Base-by-base conservation (phyloP, 2,797 vertebrate species). In the Hirundo rustica region DNA sequence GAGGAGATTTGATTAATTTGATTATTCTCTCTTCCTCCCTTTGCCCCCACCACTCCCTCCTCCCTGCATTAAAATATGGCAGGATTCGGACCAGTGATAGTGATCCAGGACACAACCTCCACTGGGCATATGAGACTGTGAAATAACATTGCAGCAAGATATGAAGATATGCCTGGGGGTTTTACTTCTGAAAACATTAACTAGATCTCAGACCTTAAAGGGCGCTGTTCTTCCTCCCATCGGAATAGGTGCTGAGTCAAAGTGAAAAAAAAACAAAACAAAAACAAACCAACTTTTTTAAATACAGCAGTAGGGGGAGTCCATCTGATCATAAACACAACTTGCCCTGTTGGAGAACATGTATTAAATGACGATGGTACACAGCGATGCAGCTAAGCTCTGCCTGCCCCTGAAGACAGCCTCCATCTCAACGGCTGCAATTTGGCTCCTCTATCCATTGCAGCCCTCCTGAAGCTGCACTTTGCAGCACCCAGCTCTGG, bases 1-100 rank as follows among this genome's bases (percentile, higher is more conserved):
- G 7, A 26, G 2, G 11, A 19, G 15, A 60, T 71, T 17, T 55
- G 7, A 10, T 15, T 5, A 38, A 38, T 38, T 38, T 38, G 36
- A 38, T 38, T 38, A 38, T 38, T 38, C 36, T 38, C 36, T 38
- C 10, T 0, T 22, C 32, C 10, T 29, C 9, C 4, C 6, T 64
- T 38, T 9, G 4, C 11, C 3, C 3, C 14, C 2, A 3, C 25
- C 53, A 22, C 11, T 12, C n/a, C 8, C 26, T 11, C 26, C 21
- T 36, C 11, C 23, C 8, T 18, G 14, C 29, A 20, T 57, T 72
- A 65, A 81, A 93, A 73, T 21, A 29, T 5, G 11, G 17, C 20
- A 85, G 48, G n/a, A 68, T 77, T 82, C 48, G 73, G 61, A 76
- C 22, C 14, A 30, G 71, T 36, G 67, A 17, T 5, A 54, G 64